Percentiles rank a stretch among this genome's conserved stretches.
Evolutionary conservation across 23 tunicate genomes (phyloP).

Genomic region (Halocynthia aurantium): DNA sequence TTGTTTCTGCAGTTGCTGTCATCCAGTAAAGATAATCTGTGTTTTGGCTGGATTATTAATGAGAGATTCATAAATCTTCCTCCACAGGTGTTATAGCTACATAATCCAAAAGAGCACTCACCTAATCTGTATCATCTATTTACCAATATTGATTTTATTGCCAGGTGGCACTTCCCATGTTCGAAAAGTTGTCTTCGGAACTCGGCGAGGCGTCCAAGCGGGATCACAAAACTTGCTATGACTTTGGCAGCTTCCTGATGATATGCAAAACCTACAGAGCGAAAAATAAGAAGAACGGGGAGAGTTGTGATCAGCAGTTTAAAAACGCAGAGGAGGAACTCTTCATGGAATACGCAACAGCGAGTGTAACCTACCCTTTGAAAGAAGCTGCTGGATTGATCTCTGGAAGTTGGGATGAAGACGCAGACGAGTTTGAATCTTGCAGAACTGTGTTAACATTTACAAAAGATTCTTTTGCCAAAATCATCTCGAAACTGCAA

Average conservation of each 20-base stretch:
- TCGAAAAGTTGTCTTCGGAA: conserved; percentile 51
- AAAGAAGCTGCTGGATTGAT: conserved; percentile 7
- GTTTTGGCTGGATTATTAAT: conserved; percentile 58
- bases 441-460: conserved; percentile 50
- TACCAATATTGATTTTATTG: background rate
- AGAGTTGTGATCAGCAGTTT: conserved; percentile 8
- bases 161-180: conserved; percentile 72
- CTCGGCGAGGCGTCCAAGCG: conserved; percentile 22
- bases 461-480: conserved; percentile 29
- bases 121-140: too few species aligned
- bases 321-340: conserved; percentile 80
- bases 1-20: conserved; percentile 24
- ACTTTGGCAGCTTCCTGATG: conserved; percentile 59
- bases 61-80: conserved; percentile 81
- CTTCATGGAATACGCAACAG: conserved; percentile 46
- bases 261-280: conserved; percentile 36
- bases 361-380: conserved; percentile 26
- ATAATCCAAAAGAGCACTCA: background rate
- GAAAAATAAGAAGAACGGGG: background rate
- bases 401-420: conserved; percentile 33
- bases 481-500: conserved; percentile 25
- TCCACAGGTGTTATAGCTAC: conserved; percentile 40
- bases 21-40: conserved; percentile 11
- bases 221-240: conserved; percentile 41
- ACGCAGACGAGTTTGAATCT: conserved; percentile 34